phyloP scores from a whole-genome alignment of 2,888 invertebrate species.

The Carcina quercana region DNA sequence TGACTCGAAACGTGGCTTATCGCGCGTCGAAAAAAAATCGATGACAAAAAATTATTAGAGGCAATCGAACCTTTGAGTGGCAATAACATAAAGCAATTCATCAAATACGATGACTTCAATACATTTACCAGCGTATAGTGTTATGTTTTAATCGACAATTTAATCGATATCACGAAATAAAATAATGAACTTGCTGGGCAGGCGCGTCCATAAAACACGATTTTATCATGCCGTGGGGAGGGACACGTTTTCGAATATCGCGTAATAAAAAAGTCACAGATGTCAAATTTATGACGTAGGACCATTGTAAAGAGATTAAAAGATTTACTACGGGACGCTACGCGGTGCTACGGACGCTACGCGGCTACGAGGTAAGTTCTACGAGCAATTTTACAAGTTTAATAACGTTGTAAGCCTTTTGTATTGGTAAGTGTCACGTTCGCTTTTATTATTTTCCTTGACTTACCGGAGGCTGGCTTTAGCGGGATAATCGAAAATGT shows the following conservation, averaged over 20 bases:
- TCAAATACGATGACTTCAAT: conserved; percentile 20
- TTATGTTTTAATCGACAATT: conserved; percentile 37
- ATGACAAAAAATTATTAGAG: conserved; percentile 7
- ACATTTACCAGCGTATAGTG: conserved; percentile 11
- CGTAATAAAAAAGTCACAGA: conserved; percentile 74
- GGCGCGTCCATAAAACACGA: conserved; percentile 64
- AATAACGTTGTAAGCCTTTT: conserved; percentile 41
- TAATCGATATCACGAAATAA: conserved; percentile 60
- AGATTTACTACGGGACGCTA: conserved; percentile 61
- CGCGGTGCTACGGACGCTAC: conserved; percentile 30
- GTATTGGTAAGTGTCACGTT: conserved; percentile 20
- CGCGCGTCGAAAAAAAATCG: conserved; percentile 11
- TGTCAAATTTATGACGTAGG: conserved; percentile 72
- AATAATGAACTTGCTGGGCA: conserved; percentile 66
- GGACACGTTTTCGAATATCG: conserved; percentile 68
- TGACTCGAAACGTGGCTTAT: not conserved
- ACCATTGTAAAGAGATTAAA: conserved; percentile 73
- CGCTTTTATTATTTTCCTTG: not conserved
- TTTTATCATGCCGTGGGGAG: conserved; percentile 70
- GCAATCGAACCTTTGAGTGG: too few relatives aligned
- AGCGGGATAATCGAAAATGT: not conserved
- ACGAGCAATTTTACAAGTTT: conserved; percentile 42
- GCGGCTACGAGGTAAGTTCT: conserved; percentile 37
- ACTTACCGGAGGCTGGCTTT: conserved; percentile 11
- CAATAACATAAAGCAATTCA: too few relatives aligned